These are phyloP conservation scores for Cynopterus brachyotis DNA, from an alignment of 2,113 vertebrate species.

Conservation along the genomic window DNA sequence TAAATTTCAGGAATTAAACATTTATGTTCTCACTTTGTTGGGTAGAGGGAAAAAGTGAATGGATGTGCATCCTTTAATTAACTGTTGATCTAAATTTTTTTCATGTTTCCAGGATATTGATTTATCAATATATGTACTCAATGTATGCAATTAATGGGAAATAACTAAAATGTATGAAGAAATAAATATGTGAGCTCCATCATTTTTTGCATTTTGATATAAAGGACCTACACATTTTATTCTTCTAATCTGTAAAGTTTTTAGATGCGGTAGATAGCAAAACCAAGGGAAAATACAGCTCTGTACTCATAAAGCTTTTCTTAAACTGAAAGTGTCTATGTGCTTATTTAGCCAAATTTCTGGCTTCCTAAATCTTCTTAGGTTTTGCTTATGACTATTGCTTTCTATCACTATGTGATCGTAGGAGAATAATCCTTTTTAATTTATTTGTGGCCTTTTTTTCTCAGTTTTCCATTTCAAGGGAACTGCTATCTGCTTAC, in stretches of 20 bases:
- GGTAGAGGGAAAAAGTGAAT: not conserved
- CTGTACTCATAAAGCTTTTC: not conserved
- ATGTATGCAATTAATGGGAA: not conserved
- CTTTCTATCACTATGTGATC: not conserved
- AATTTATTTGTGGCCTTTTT: not conserved
- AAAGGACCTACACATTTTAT: not conserved
- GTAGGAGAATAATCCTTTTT: not conserved
- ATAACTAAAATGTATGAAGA: not conserved
- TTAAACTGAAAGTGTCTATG: not conserved
- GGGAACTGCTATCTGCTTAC: not conserved
- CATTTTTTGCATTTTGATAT: not conserved
- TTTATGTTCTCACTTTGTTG: not conserved
- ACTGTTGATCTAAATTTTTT: not conserved
- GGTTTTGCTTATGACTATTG: not conserved
- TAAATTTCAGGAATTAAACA: not conserved
- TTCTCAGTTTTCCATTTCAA: slow-evolving; percentile 32
- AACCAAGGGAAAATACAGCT: not conserved
- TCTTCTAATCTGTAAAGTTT: not conserved
- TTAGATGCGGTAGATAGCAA: not conserved
- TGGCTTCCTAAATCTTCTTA: not conserved
- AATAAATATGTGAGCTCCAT: not conserved
- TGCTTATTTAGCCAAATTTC: not conserved
- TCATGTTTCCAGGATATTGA: not conserved
- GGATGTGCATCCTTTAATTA: not conserved
- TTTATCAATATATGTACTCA: not conserved